phyloP scores from a whole-genome alignment of 2,113 vertebrate genomes.

The Chloropsis hardwickii region DNA sequence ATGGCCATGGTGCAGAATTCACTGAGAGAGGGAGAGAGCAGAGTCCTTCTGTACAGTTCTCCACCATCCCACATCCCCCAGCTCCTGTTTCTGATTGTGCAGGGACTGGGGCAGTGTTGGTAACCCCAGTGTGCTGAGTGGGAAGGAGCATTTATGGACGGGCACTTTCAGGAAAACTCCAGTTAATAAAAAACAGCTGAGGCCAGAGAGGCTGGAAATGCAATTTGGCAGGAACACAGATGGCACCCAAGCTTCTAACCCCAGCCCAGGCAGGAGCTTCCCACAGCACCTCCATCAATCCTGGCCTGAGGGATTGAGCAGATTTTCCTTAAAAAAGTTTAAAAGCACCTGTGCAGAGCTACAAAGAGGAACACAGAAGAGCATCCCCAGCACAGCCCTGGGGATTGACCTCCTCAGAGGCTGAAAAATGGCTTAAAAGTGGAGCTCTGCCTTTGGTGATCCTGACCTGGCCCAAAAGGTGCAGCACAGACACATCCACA shows the following conservation, averaged over 20 bases:
- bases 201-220: neutral
- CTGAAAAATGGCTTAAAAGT: neutral
- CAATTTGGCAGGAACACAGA: conserved; percentile 15
- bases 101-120: neutral
- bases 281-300: neutral
- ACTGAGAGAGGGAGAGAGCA: neutral
- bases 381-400: neutral
- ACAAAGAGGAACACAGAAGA: neutral
- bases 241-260: neutral
- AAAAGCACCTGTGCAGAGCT: neutral
- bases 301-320: neutral
- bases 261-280: neutral
- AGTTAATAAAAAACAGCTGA: neutral
- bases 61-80: neutral
- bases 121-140: neutral
- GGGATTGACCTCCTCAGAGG: neutral
- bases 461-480: neutral
- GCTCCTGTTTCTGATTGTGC: neutral
- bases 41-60: neutral
- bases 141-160: conserved; percentile 9
- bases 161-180: conserved; percentile 12
- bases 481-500: neutral
- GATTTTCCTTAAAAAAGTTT: neutral
- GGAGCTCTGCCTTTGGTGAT: neutral
- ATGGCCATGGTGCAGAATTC: neutral